These are phyloP conservation scores for Platyura marginata DNA, from an alignment of 1,140 invertebrate genomes.

Conservation along the genomic window DNA sequence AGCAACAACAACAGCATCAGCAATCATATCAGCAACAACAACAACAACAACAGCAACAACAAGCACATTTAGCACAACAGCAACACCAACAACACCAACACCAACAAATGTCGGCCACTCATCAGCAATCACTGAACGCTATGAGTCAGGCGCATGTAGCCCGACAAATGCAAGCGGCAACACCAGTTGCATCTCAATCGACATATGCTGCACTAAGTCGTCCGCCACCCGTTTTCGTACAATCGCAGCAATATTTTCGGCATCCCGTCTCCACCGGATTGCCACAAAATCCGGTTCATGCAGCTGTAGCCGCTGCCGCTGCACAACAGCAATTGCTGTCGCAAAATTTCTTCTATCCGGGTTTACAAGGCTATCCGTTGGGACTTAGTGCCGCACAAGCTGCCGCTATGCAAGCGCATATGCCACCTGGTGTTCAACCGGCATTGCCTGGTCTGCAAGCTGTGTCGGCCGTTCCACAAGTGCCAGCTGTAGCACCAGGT, in stretches of 20 bases:
- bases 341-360: conserved; percentile 2
- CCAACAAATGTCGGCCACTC: background rate
- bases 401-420: conserved; percentile 6
- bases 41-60: conserved; percentile 23
- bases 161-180: background rate
- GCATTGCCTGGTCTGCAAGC: background rate
- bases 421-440: background rate
- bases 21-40: conserved; percentile 17
- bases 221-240: conserved; percentile 18
- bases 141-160: background rate
- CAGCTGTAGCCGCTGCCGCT: conserved; percentile 14
- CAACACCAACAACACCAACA: conserved; percentile 12
- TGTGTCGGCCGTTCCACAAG: conserved; percentile 4
- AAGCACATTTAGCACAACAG: conserved; percentile 16
- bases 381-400: conserved; percentile 7
- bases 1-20: conserved; percentile 12
- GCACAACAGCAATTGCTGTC: conserved; percentile 2
- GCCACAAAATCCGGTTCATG: conserved; percentile 6
- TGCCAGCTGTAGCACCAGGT: conserved; percentile 13
- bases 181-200: conserved; percentile 6
- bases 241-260: conserved; percentile 14
- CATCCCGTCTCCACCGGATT: conserved; percentile 4
- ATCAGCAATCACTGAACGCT: background rate
- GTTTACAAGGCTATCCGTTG: conserved; percentile 1
- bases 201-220: background rate